phyloP scores from a whole-genome alignment of 1,140 invertebrate species.

The Bombus terrestris region DNA sequence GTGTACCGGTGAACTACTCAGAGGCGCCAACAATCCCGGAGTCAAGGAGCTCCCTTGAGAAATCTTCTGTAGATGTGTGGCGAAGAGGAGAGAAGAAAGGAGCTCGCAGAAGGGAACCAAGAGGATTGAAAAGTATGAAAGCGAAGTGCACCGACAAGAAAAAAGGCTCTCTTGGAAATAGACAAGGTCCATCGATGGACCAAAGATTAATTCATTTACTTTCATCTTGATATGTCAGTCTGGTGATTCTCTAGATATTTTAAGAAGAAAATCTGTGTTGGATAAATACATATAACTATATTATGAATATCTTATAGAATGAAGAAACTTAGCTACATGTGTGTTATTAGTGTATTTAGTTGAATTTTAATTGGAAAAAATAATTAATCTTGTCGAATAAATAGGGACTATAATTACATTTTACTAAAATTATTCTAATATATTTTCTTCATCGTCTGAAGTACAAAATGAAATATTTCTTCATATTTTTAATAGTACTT shows the following conservation, averaged over 20 bases:
- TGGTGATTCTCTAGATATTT: neutral
- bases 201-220: conserved; percentile 39
- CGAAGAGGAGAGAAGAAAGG: conserved; percentile 34
- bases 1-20: conserved; percentile 66
- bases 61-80: conserved; percentile 62
- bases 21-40: conserved; percentile 73
- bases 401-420: no score
- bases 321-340: no score
- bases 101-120: conserved; percentile 1
- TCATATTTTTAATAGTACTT: neutral
- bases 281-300: no score
- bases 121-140: conserved; percentile 40
- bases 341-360: no score
- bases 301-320: neutral
- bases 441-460: neutral
- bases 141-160: conserved; percentile 24
- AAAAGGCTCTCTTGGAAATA: conserved; percentile 4
- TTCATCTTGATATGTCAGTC: neutral
- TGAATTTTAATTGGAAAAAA: neutral
- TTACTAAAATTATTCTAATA: neutral
- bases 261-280: neutral
- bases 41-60: conserved; percentile 68
- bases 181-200: conserved; percentile 17
- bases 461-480: neutral
- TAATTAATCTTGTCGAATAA: neutral